phyloP scores from a whole-genome alignment of 1,140 invertebrate species.

The Ceratoteleas bidentatus region DNA sequence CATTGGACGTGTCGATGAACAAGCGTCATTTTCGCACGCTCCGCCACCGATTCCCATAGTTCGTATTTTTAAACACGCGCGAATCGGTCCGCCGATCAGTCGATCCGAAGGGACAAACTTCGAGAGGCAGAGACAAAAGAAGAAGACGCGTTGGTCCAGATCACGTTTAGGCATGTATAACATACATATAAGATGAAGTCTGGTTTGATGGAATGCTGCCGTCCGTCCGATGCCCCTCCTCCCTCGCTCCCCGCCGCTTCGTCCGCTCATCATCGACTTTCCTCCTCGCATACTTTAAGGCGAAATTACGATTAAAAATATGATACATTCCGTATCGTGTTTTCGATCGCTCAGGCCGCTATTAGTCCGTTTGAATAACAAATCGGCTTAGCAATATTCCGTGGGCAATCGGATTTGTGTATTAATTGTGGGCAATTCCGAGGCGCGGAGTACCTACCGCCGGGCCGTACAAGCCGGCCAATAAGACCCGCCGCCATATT shows the following conservation, averaged over 20 bases:
- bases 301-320: slow-evolving; percentile 54
- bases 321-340: slow-evolving; percentile 44
- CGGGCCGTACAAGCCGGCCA: slow-evolving; percentile 23
- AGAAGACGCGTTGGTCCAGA: slow-evolving; percentile 61
- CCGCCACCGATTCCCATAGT: slow-evolving; percentile 7
- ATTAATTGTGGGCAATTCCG: slow-evolving; percentile 36
- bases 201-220: slow-evolving; percentile 75
- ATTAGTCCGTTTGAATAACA: slow-evolving; percentile 42
- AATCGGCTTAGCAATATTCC: slow-evolving; percentile 27
- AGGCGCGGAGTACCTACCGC: slow-evolving; percentile 15
- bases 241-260: slow-evolving; percentile 49
- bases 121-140: slow-evolving; percentile 52
- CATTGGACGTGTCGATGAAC: background rate
- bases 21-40: background rate
- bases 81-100: slow-evolving; percentile 11
- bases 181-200: slow-evolving; percentile 73
- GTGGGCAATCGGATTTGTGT: slow-evolving; percentile 26
- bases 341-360: slow-evolving; percentile 5
- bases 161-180: slow-evolving; percentile 67
- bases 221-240: slow-evolving; percentile 41
- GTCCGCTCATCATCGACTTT: slow-evolving; percentile 58
- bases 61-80: slow-evolving; percentile 17
- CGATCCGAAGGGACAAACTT: slow-evolving; percentile 59
- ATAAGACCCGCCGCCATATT: slow-evolving; percentile 57
- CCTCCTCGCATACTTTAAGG: slow-evolving; percentile 48